These are phyloP conservation scores for Synanthedon vespiformis DNA, from an alignment of 2,888 invertebrate species.

Conservation along the genomic window DNA sequence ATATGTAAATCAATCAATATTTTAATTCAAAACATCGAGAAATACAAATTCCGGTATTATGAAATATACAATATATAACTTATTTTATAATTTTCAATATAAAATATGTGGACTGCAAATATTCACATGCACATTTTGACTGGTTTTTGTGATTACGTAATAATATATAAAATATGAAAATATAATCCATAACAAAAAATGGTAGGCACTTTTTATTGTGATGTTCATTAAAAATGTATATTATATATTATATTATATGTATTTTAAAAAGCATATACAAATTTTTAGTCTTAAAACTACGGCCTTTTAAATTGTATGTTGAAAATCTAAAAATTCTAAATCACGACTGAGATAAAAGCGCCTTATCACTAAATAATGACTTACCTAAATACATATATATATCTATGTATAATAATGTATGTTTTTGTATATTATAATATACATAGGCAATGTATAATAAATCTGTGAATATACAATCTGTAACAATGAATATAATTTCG, in stretches of 20 bases:
- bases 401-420: slow-evolving; percentile 26
- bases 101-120: no score
- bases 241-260: background rate
- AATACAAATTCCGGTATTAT: no score
- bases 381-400: slow-evolving; percentile 29
- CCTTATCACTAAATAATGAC: slow-evolving; percentile 42
- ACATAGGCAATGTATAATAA: slow-evolving; percentile 19
- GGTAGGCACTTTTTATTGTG: no score
- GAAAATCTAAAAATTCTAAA: background rate
- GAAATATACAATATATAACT: no score
- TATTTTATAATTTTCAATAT: no score
- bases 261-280: background rate
- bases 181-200: no score
- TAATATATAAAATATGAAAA: no score
- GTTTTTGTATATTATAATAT: slow-evolving; percentile 32
- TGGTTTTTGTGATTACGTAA: no score
- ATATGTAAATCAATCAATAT: no score
- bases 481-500: slow-evolving; percentile 53
- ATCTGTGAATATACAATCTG: slow-evolving; percentile 34
- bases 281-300: background rate
- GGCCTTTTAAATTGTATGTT: background rate
- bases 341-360: slow-evolving; percentile 46
- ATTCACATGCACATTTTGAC: no score
- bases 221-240: no score
- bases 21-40: no score